Evolutionary conservation across 2,888 invertebrate genomes (phyloP).

Genomic region (Hecatera dysodea): DNA sequence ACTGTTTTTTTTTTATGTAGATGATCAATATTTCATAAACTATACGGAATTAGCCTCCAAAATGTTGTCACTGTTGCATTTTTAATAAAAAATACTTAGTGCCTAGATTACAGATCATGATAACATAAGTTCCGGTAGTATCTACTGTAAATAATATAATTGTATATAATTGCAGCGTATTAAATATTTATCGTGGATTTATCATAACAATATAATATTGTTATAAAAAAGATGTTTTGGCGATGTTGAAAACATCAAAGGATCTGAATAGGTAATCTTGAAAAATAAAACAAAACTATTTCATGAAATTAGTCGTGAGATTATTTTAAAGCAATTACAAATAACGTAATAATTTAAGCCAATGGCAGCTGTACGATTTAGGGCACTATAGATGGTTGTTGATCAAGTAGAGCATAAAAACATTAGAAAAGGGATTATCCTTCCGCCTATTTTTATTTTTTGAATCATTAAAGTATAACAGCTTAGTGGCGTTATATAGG

Average conservation of each 20-base stretch:
- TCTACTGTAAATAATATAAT: conserved; percentile 57
- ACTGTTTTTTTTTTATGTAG: not conserved
- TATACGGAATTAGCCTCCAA: not conserved
- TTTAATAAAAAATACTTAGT: conserved; percentile 60
- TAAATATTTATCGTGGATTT: conserved; percentile 29
- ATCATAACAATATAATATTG: conserved; percentile 5
- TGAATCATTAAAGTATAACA: not conserved
- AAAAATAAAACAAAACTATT: not conserved
- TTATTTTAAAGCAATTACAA: conserved; percentile 11
- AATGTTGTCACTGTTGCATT: conserved; percentile 19
- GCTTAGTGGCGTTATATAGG: not conserved
- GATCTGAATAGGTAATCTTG: conserved; percentile 10
- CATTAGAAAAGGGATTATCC: not conserved
- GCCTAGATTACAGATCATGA: conserved; percentile 62
- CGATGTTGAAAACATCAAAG: conserved; percentile 48
- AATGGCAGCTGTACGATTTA: conserved; percentile 32
- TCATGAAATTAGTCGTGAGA: not conserved
- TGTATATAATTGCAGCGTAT: conserved; percentile 31
- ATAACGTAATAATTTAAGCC: not conserved
- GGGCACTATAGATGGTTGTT: not conserved
- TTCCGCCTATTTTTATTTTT: conserved; percentile 16
- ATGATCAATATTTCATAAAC: not conserved
- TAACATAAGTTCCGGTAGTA: conserved; percentile 32
- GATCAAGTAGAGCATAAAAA: not conserved
- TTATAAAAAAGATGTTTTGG: conserved; percentile 6